Percentiles rank a stretch among this genome's conserved stretches.
Conservation (phyloP, 2,797 vertebrate genomes). For the Harpagifer antarcticus region DNA sequence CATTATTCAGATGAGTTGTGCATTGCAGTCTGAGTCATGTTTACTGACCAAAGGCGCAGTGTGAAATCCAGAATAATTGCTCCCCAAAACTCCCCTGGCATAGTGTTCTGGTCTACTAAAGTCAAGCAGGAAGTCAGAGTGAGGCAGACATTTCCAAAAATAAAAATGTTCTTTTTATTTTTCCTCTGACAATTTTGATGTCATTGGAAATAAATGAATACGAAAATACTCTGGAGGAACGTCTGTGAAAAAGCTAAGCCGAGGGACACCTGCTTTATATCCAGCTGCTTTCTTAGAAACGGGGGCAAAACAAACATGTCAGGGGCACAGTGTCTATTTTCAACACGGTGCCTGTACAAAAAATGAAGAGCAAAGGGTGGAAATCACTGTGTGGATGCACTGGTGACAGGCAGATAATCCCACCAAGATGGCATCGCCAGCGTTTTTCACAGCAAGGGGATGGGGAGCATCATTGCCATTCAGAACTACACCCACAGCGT, state of each 20-base stretch:
- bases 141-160: constrained; percentile 56
- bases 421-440: constrained; percentile 44
- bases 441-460: constrained; percentile 42
- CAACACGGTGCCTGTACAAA: constrained; percentile 15
- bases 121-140: constrained; percentile 58
- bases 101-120: constrained; percentile 46
- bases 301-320: constrained; percentile 63
- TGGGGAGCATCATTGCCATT: constrained; percentile 51
- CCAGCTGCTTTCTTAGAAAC: constrained; percentile 40
- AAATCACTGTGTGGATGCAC: constrained; percentile 32
- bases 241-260: neutral
- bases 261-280: constrained; percentile 20
- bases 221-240: neutral
- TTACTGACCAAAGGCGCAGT: constrained; percentile 82
- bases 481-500: constrained; percentile 37
- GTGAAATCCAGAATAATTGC: constrained; percentile 83
- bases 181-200: constrained; percentile 12
- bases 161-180: constrained; percentile 23
- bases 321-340: constrained; percentile 32
- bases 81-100: constrained; percentile 70
- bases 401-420: constrained; percentile 59
- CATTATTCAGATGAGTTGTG: constrained; percentile 80
- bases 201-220: constrained; percentile 2
- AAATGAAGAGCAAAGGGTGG: constrained; percentile 44
- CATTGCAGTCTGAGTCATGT: constrained; percentile 76